A percentile compares a stretch with the other conserved stretches of the same genome.
These are phyloP conservation scores for Exocentrus adspersus DNA, from an alignment of 2,888 invertebrate genomes.

Conservation along the genomic window DNA sequence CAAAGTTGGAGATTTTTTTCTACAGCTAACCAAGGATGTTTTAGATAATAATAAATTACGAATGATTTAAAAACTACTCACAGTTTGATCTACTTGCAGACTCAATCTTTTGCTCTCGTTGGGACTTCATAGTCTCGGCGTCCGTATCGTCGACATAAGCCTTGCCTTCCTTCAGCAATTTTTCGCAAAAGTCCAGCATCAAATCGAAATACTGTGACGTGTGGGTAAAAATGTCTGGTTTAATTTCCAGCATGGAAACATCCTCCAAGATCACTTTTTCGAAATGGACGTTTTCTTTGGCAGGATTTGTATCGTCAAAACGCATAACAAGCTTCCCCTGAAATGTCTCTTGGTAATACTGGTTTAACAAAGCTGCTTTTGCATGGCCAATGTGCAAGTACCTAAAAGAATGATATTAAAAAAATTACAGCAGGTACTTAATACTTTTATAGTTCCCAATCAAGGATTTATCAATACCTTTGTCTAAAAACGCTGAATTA, in stretches of 20 bases:
- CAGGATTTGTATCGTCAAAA: conserved; percentile 99
- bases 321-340: conserved; percentile 96
- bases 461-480: too few species aligned
- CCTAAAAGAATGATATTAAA: conserved; percentile 60
- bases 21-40: conserved; percentile 65
- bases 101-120: conserved; percentile 88
- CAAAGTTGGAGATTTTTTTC: conserved; percentile 89
- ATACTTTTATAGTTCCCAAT: too few species aligned
- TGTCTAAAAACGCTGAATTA: too few species aligned
- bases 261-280: conserved; percentile 98
- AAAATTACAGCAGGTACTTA: background rate
- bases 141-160: conserved; percentile 98
- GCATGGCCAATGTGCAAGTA: conserved; percentile 98
- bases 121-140: conserved; percentile 92
- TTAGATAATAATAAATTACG: background rate
- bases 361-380: conserved; percentile 97
- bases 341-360: conserved; percentile 94
- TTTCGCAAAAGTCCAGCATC: conserved; percentile 88
- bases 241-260: conserved; percentile 88
- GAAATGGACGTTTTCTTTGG: conserved; percentile 96
- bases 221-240: conserved; percentile 92
- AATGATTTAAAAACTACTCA: conserved; percentile 63
- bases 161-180: conserved; percentile 85
- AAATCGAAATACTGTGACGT: conserved; percentile 97
- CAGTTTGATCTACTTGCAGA: conserved; percentile 87